These are phyloP conservation scores for Amitus sp. DNA, from an alignment of 2,888 invertebrate genomes.

Conservation along the genomic window DNA sequence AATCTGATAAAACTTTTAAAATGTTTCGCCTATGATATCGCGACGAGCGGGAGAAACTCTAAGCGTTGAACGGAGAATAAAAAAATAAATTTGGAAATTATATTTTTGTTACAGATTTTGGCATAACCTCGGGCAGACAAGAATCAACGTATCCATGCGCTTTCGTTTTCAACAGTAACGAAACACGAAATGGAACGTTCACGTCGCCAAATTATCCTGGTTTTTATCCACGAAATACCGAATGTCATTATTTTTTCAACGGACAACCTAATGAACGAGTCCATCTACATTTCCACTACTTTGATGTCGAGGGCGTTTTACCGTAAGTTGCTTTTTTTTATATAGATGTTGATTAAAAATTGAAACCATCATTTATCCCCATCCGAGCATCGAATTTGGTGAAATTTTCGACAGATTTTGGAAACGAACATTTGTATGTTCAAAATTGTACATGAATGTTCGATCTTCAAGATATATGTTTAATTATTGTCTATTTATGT, in stretches of 20 bases:
- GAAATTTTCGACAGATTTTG: no score
- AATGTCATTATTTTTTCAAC: slow-evolving; percentile 92
- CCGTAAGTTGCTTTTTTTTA: slow-evolving; percentile 77
- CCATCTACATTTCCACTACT: slow-evolving; percentile 87
- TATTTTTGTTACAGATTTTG: slow-evolving; percentile 79
- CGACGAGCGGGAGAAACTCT: no score
- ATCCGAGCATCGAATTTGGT: no score
- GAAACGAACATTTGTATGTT: no score
- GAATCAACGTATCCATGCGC: slow-evolving; percentile 82
- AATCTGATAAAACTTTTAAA: no score
- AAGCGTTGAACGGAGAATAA: no score
- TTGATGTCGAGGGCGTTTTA: slow-evolving; percentile 93
- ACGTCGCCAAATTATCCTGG: slow-evolving; percentile 92
- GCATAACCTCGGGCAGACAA: slow-evolving; percentile 84
- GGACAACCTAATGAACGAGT: slow-evolving; percentile 82
- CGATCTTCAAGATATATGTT: no score
- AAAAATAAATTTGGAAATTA: neutral
- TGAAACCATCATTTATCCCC: no score
- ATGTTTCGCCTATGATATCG: no score
- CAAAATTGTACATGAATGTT: no score
- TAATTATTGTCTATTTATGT: no score
- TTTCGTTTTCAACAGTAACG: slow-evolving; percentile 88
- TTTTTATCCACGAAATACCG: slow-evolving; percentile 87
- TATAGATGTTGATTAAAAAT: no score
- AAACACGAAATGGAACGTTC: slow-evolving; percentile 82